Percentiles rank a stretch among this genome's conserved stretches.
These are phyloP conservation scores for Protonibea diacanthus DNA, from an alignment of 2,797 vertebrate species.

Conservation along the genomic window DNA sequence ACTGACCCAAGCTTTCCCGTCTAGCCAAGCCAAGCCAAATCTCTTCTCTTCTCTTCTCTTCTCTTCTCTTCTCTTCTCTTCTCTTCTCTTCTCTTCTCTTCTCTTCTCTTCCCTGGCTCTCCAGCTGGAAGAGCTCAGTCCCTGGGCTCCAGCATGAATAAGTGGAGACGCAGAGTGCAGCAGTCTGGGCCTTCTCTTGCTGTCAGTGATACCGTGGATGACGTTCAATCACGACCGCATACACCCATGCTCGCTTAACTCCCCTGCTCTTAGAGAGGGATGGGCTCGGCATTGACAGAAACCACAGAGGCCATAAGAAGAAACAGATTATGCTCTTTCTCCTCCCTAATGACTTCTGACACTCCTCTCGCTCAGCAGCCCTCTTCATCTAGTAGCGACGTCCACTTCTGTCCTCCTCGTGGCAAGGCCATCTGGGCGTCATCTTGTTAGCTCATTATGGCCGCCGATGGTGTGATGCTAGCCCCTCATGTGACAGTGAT, in stretches of 20 bases:
- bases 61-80: neutral
- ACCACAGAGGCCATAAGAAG: conserved; percentile 81
- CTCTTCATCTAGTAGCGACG: conserved; percentile 64
- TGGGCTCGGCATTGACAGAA: conserved; percentile 70
- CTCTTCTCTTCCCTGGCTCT: neutral
- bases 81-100: neutral
- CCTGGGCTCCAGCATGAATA: conserved; percentile 68
- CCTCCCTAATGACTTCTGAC: conserved; percentile 82
- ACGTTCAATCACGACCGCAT: conserved; percentile 77
- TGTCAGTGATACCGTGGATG: conserved; percentile 81
- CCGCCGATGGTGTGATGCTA: conserved; percentile 63
- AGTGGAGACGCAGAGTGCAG: conserved; percentile 76
- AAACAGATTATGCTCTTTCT: conserved; percentile 80
- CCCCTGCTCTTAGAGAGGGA: conserved; percentile 76
- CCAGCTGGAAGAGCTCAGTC: conserved; percentile 80
- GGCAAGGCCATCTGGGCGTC: conserved; percentile 81
- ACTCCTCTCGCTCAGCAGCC: conserved; percentile 71
- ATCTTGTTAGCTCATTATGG: conserved; percentile 79
- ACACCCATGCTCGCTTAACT: conserved; percentile 67
- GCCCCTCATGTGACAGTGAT: conserved; percentile 79
- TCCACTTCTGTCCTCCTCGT: conserved; percentile 77
- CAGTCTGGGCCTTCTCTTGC: conserved; percentile 79
- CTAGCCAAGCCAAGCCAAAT: conserved; percentile 47
- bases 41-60: neutral
- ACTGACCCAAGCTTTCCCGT: conserved; percentile 64